These are phyloP conservation scores for Parnassius mnemosyne DNA, from an alignment of 2,888 invertebrate species.

Conservation along the genomic window DNA sequence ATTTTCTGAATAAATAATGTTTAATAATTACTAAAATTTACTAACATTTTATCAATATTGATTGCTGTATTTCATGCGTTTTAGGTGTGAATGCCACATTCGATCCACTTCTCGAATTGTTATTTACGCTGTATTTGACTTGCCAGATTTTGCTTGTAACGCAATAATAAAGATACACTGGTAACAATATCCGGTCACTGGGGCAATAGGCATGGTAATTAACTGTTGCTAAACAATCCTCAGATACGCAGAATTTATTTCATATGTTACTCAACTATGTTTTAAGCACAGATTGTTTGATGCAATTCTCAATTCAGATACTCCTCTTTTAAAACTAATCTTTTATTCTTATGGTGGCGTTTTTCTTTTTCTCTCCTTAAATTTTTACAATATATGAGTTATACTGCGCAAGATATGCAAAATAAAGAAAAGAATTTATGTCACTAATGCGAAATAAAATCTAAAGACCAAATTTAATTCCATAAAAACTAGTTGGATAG, in stretches of 20 bases:
- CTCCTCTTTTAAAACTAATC: neutral
- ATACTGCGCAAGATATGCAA: conserved; percentile 1
- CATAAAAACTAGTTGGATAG: conserved; percentile 20
- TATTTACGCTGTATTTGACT: conserved; percentile 6
- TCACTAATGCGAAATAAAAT: conserved; percentile 21
- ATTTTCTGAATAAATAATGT: too few species aligned
- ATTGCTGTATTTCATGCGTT: conserved; percentile 2
- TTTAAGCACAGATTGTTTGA: conserved; percentile 5
- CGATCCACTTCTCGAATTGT: neutral
- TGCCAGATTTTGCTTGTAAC: conserved; percentile 3
- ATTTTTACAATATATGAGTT: neutral
- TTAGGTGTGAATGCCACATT: conserved; percentile 4
- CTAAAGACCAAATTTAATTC: conserved; percentile 15
- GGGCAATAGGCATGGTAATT: conserved; percentile 7
- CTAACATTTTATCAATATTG: too few species aligned
- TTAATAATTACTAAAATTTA: neutral
- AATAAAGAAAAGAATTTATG: conserved; percentile 19
- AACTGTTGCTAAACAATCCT: conserved; percentile 12
- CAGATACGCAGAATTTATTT: conserved; percentile 7
- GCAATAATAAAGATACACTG: conserved; percentile 15
- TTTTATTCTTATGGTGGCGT: too few species aligned
- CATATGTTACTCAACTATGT: conserved; percentile 8
- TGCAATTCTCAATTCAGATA: conserved; percentile 1
- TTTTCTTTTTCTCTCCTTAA: neutral
- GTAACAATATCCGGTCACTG: conserved; percentile 6